phyloP scores from a whole-genome alignment of 2,888 invertebrate genomes.

The Phortica magna region DNA sequence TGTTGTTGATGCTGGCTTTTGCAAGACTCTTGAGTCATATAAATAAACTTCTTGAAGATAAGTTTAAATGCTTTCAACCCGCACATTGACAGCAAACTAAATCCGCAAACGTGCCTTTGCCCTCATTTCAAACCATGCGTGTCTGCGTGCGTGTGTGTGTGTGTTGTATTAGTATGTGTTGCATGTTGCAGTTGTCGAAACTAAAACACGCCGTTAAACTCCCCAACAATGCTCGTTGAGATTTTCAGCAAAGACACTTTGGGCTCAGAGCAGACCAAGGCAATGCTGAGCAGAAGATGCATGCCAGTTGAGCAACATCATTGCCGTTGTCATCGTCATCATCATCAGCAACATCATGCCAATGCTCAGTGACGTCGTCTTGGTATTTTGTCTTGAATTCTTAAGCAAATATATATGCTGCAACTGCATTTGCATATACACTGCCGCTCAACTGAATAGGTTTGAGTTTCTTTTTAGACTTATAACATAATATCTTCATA shows the following conservation, averaged over 20 bases:
- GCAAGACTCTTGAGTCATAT: conserved; percentile 64
- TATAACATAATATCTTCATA: too few relatives aligned
- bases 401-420: too few relatives aligned
- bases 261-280: too few relatives aligned
- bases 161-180: conserved; percentile 1
- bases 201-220: not conserved
- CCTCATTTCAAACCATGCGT: conserved; percentile 59
- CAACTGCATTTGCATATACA: too few relatives aligned
- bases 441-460: too few relatives aligned
- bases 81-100: conserved; percentile 15
- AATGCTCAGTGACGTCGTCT: too few relatives aligned
- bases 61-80: conserved; percentile 61
- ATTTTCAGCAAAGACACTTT: not conserved
- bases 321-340: not conserved
- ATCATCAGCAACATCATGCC: too few relatives aligned
- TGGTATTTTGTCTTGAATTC: too few relatives aligned
- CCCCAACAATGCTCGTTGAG: not conserved
- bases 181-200: too few relatives aligned
- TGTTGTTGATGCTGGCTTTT: too few relatives aligned
- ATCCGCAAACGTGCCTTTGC: conserved; percentile 58
- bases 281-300: not conserved
- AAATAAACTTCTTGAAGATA: conserved; percentile 66
- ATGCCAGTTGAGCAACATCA: not conserved
- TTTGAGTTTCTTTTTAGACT: too few relatives aligned
- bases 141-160: not conserved